phyloP scores from a whole-genome alignment of 2,888 invertebrate genomes.

The Carcina quercana region DNA sequence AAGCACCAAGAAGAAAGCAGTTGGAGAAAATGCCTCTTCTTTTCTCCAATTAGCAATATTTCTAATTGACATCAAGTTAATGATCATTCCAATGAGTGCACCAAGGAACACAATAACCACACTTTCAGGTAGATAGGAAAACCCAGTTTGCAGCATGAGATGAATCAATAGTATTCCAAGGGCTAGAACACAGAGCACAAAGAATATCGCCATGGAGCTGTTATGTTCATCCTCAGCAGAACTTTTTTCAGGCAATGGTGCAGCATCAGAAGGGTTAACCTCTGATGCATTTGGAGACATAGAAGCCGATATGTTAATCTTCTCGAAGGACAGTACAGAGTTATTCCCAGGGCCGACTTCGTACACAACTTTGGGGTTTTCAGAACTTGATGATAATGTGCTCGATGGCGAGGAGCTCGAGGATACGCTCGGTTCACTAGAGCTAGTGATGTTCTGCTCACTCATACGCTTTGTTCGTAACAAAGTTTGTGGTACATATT shows the following conservation, averaged over 20 bases:
- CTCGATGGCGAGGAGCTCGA: constrained; percentile 20
- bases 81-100: constrained; percentile 91
- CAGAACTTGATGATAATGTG: constrained; percentile 27
- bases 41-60: constrained; percentile 97
- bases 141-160: constrained; percentile 94
- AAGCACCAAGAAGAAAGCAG: constrained; percentile 96
- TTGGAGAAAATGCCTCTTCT: constrained; percentile 98
- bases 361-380: constrained; percentile 39
- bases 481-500: background rate
- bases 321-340: constrained; percentile 41
- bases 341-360: constrained; percentile 48
- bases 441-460: constrained; percentile 32
- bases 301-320: constrained; percentile 47
- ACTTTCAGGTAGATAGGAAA: constrained; percentile 98
- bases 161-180: constrained; percentile 96
- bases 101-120: constrained; percentile 97
- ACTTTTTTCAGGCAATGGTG: constrained; percentile 89
- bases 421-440: constrained; percentile 39
- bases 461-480: constrained; percentile 48
- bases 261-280: constrained; percentile 81
- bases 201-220: constrained; percentile 98
- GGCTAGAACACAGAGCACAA: constrained; percentile 95
- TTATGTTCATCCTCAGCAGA: constrained; percentile 97
- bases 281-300: constrained; percentile 48
- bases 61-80: constrained; percentile 90